These are phyloP conservation scores for Drosophila planitibia DNA, from an alignment of 2,888 invertebrate species.

Conservation along the genomic window DNA sequence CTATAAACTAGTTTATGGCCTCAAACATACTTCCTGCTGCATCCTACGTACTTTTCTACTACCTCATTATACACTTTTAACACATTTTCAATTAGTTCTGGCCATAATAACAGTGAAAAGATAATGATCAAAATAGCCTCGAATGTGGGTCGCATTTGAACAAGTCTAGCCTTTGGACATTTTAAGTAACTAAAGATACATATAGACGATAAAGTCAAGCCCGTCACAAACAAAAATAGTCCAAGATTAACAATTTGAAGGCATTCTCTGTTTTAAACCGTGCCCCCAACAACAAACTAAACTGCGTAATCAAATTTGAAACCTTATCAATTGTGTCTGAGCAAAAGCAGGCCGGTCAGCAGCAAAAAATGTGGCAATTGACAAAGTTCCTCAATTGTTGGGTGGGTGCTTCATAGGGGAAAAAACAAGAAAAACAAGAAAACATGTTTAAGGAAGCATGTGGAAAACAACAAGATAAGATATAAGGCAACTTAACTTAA, in stretches of 20 bases:
- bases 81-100: not conserved
- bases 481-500: constrained; percentile 65
- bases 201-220: not conserved
- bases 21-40: not conserved
- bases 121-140: not conserved
- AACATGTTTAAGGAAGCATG: constrained; percentile 43
- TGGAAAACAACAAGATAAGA: constrained; percentile 52
- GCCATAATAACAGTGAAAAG: not conserved
- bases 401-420: constrained; percentile 28
- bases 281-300: not conserved
- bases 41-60: not conserved
- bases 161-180: not conserved
- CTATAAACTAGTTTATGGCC: not conserved
- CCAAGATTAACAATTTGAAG: not conserved
- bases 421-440: constrained; percentile 38
- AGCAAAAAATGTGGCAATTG: constrained; percentile 18
- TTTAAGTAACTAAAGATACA: not conserved
- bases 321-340: constrained; percentile 32
- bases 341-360: not conserved
- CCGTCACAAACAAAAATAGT: not conserved
- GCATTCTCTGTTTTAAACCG: not conserved
- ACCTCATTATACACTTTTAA: not conserved
- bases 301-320: not conserved
- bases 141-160: not conserved
- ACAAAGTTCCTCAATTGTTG: constrained; percentile 29